Evolutionary conservation across 1,140 invertebrate species (phyloP).

Genomic region (Littorina saxatilis): DNA sequence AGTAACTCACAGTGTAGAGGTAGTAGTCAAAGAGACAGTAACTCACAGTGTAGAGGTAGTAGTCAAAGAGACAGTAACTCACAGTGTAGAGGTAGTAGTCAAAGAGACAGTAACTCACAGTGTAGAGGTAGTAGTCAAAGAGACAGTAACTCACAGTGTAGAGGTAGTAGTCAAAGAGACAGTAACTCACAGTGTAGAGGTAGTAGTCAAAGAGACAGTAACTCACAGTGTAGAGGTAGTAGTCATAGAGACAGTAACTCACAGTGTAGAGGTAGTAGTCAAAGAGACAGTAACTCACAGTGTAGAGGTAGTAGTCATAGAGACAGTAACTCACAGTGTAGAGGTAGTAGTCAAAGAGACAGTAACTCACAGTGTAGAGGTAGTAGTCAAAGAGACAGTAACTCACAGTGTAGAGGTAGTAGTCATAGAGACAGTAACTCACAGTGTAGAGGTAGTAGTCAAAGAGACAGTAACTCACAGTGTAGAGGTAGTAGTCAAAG

Average conservation of each 20-base stretch:
- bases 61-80: no score
- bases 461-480: no score
- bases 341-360: constrained; percentile 79
- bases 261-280: constrained; percentile 95
- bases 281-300: constrained; percentile 78
- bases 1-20: constrained; percentile 80
- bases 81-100: no score
- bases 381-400: constrained; percentile 74
- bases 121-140: constrained; percentile 95
- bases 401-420: constrained; percentile 82
- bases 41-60: no score
- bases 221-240: constrained; percentile 90
- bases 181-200: no score
- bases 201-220: neutral
- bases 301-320: constrained; percentile 88
- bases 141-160: constrained; percentile 73
- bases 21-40: no score
- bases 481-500: no score
- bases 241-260: constrained; percentile 90
- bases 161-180: no score
- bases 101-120: constrained; percentile 74
- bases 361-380: no score
- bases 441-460: no score
- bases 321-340: no score
- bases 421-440: constrained; percentile 85